phyloP scores from a whole-genome alignment of 2,113 vertebrate species.

The Spheniscus mendiculus region DNA sequence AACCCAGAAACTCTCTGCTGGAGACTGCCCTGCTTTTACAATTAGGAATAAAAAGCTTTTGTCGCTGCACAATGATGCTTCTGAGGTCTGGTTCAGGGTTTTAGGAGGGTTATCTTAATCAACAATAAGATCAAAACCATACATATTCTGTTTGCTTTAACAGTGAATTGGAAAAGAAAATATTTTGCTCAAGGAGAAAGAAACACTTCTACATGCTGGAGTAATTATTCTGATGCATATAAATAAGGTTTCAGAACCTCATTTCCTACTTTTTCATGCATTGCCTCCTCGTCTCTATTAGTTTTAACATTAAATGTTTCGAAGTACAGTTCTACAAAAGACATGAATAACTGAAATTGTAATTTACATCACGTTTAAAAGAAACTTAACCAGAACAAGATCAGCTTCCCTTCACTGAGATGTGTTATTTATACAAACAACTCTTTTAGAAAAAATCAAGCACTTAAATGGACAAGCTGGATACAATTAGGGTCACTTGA shows the following conservation, averaged over 20 bases:
- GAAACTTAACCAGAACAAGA: neutral
- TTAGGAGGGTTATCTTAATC: conserved; percentile 30
- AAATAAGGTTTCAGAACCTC: neutral
- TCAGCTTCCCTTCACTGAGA: neutral
- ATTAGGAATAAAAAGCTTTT: conserved; percentile 52
- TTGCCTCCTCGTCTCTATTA: neutral
- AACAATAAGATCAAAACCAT: conserved; percentile 27
- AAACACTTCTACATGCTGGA: neutral
- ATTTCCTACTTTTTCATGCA: neutral
- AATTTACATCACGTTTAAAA: neutral
- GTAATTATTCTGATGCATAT: neutral
- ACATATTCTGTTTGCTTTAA: conserved; percentile 31
- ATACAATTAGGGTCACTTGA: neutral
- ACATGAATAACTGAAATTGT: neutral
- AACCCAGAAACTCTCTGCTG: conserved; percentile 53
- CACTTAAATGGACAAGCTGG: neutral
- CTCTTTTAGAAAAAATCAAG: neutral
- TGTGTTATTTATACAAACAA: neutral
- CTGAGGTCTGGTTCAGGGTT: conserved; percentile 13
- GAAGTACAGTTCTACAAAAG: neutral
- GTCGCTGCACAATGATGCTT: conserved; percentile 38
- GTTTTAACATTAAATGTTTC: neutral
- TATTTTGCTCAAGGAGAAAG: neutral
- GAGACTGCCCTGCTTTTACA: conserved; percentile 45
- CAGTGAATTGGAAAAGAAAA: conserved; percentile 12